These are phyloP conservation scores for Urocolius indicus DNA, from an alignment of 2,113 vertebrate genomes.

Conservation along the genomic window DNA sequence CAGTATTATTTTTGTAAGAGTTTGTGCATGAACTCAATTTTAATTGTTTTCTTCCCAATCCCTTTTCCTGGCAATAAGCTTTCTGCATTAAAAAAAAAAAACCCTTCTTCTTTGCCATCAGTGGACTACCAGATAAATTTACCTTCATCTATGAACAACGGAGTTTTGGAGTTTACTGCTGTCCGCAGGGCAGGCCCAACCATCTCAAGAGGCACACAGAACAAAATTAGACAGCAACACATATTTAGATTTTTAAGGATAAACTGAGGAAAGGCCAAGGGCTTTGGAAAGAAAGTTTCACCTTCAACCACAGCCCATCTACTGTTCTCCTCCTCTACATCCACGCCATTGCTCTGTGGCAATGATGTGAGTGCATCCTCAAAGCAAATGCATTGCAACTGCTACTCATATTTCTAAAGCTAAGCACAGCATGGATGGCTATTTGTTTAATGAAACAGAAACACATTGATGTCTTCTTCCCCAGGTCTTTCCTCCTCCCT, in stretches of 20 bases:
- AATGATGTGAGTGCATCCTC: neutral
- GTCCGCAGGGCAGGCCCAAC: rapidly evolving
- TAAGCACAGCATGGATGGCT: neutral
- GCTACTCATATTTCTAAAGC: neutral
- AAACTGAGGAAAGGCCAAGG: neutral
- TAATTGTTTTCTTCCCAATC: neutral
- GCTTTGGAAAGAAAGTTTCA: neutral
- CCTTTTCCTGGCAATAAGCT: neutral
- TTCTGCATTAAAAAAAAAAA: neutral
- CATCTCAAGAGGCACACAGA: rapidly evolving
- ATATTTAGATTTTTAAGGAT: neutral
- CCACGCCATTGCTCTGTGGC: rapidly evolving
- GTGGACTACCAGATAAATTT: neutral
- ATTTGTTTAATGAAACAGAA: neutral
- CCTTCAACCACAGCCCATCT: rapidly evolving
- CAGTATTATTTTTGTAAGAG: neutral
- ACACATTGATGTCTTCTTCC: neutral
- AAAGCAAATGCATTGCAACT: neutral
- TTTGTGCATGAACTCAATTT: neutral
- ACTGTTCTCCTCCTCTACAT: neutral
- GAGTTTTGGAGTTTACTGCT: neutral
- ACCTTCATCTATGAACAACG: rapidly evolving
- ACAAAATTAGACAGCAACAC: neutral
- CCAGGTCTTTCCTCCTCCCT: neutral
- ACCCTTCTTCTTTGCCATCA: too few relatives aligned